phyloP scores from a whole-genome alignment of 2,113 vertebrate genomes.

The Petromus typicus region DNA sequence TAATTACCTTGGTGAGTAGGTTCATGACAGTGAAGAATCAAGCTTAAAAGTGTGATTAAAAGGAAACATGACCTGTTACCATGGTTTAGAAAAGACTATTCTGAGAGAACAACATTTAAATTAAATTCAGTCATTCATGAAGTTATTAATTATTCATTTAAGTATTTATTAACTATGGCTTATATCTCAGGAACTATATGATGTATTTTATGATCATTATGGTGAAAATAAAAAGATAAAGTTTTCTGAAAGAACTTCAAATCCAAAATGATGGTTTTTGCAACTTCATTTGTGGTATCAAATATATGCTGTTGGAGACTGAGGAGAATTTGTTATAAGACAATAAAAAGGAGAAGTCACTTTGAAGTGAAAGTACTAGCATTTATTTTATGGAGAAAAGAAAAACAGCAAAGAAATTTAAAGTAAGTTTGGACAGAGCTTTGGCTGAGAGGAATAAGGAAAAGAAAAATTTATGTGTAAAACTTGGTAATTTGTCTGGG shows the following conservation, averaged over 20 bases:
- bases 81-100: background rate
- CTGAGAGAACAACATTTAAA: background rate
- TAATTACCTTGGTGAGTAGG: background rate
- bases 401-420: slow-evolving; percentile 67
- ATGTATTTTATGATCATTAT: background rate
- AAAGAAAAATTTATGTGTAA: slow-evolving; percentile 75
- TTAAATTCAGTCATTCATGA: background rate
- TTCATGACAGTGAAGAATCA: background rate
- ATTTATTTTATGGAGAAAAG: slow-evolving; percentile 70
- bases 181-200: background rate
- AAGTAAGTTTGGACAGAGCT: slow-evolving; percentile 69
- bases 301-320: slow-evolving; percentile 21
- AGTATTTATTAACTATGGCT: background rate
- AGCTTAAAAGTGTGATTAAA: background rate
- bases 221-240: background rate
- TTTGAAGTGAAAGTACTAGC: slow-evolving; percentile 69
- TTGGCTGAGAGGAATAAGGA: slow-evolving; percentile 59
- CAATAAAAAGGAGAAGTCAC: slow-evolving; percentile 72
- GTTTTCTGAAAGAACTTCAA: background rate
- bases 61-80: background rate
- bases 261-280: background rate
- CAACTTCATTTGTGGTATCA: slow-evolving; percentile 41
- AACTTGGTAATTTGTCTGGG: slow-evolving; percentile 78
- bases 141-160: slow-evolving; percentile 24
- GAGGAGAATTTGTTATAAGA: slow-evolving; percentile 73